phyloP scores from a whole-genome alignment of 2,113 vertebrate genomes.

The Symphodus melops region DNA sequence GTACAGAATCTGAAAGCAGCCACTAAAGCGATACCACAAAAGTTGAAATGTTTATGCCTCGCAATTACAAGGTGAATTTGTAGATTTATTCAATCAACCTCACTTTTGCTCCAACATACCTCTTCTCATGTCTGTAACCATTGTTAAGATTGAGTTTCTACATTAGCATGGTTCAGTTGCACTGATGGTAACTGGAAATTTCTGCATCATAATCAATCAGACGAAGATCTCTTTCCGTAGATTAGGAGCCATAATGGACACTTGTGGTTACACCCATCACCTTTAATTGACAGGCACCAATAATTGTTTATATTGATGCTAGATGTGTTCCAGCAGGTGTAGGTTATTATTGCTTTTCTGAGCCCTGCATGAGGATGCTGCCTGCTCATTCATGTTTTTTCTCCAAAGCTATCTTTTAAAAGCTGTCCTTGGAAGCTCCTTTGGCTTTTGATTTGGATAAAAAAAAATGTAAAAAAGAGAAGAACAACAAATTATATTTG shows the following conservation, averaged over 20 bases:
- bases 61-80: conserved; percentile 8
- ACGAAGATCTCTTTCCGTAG: conserved; percentile 1
- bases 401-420: background rate
- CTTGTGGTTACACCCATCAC: background rate
- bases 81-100: background rate
- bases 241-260: conserved; percentile 4
- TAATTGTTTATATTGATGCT: background rate
- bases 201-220: conserved; percentile 3
- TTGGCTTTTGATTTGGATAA: conserved; percentile 19
- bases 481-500: conserved; percentile 25
- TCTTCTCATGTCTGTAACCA: background rate
- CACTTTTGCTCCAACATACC: background rate
- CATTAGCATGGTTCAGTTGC: background rate
- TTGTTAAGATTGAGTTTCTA: conserved; percentile 2
- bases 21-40: conserved; percentile 12
- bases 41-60: conserved; percentile 8
- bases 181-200: background rate
- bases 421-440: background rate
- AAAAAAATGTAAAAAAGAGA: conserved; percentile 9
- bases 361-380: conserved; percentile 3
- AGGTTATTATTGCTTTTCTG: background rate
- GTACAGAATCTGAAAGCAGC: background rate
- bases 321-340: conserved; percentile 1
- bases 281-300: conserved; percentile 6
- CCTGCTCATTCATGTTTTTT: background rate